Evolutionary conservation across 1,140 invertebrate genomes (phyloP), one percentile per base, ranked within the genome.

Genomic region (Calliphora vicina): DNA sequence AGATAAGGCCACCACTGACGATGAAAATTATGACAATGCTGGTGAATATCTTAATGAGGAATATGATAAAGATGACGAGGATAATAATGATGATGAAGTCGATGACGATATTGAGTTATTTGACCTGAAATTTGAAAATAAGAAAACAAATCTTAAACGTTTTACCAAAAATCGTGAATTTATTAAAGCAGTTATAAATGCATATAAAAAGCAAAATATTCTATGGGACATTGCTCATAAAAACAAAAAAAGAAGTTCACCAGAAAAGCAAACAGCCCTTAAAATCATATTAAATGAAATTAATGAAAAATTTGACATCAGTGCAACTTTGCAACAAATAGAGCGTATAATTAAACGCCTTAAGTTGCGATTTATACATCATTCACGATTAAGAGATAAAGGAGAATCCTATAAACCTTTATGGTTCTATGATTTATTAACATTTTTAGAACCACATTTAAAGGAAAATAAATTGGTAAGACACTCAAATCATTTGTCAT

Each of bases 91-190:
- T 35, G 29, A 76, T 15, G 23, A 27, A 26, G 72, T 2, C 29
- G 2, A 26, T 17, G 26, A 29, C 5, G 13, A 13, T 29, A 17
- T 9, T 76, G 29, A 35, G 1, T n/a, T 20, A 20, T 10, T n/a
- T 42, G 12, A 15, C 2, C 17, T 6, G 25, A 67, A 25, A 25
- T 8, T 5, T 67, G 61, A 67, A 67, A 67, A 23, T 67, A 25
- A 67, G n/a, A 67, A 67, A 67, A 23, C 61, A 9, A 67, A 76
- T 35, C 25, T 76, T 2, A 35, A 76, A 20, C 27, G 29, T 42
- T 35, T 76, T 42, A 42, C n/a, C 6, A 35, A 76, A 42, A 76
- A 76, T 35, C 73, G 35, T 76, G 15, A 35, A 76, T 76, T 76
- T 35, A n/a, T 76, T 42, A 35, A 29, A 76, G 17, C 73, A 20